Percentiles rank a stretch among this genome's conserved stretches.
Evolutionary conservation across 2,797 vertebrate genomes (phyloP).

Genomic region (Chloroceryle inda): DNA sequence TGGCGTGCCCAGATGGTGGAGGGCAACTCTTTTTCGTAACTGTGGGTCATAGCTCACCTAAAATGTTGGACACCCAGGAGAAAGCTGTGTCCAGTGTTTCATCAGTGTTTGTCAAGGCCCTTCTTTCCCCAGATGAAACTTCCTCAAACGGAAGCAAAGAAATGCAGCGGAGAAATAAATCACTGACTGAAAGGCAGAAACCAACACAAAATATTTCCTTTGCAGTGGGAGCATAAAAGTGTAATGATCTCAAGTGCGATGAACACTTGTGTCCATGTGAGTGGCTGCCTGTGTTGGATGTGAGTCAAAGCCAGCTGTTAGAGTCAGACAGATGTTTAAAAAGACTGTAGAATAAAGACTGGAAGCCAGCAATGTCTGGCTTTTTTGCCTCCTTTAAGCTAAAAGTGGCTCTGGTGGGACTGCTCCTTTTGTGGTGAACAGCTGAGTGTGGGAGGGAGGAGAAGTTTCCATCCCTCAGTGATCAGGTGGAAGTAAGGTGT

Average conservation of each 20-base stretch:
- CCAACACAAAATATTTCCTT: not conserved
- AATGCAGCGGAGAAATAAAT: not conserved
- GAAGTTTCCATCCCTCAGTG: not conserved
- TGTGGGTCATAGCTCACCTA: not conserved
- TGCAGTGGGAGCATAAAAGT: not conserved
- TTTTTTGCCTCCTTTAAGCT: not conserved
- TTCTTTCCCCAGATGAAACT: not conserved
- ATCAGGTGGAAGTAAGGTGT: not conserved
- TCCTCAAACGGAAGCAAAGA: not conserved
- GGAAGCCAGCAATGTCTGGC: not conserved
- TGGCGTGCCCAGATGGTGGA: not conserved
- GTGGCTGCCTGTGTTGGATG: not conserved
- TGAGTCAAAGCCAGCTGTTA: not conserved
- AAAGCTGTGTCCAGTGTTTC: not conserved
- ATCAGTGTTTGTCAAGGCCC: not conserved
- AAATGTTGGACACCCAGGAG: not conserved
- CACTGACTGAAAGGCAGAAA: not conserved
- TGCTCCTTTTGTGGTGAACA: not conserved
- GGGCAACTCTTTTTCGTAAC: not conserved
- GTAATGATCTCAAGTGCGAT: not conserved
- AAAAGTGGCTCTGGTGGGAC: not conserved
- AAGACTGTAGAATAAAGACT: not conserved
- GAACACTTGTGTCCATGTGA: rapidly evolving
- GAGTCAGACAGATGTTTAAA: not conserved
- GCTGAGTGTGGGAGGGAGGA: not conserved